Base-by-base conservation (phyloP, 2,113 vertebrate genomes). In the Alaudala cheleensis region DNA sequence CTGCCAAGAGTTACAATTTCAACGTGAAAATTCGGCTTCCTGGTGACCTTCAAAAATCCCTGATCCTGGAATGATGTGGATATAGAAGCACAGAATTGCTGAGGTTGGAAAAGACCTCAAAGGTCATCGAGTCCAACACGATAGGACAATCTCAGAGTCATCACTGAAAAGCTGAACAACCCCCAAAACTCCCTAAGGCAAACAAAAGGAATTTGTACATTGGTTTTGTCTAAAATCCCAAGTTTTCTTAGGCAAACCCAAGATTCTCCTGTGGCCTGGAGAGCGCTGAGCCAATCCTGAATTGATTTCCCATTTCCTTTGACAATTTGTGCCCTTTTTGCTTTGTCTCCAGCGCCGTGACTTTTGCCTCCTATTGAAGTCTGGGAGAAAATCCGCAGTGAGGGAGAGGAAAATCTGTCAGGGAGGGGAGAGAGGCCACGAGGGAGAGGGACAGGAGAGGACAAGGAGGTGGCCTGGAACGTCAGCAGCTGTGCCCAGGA, bases 341-440 rank as follows among this genome's bases (percentile, higher is more conserved):
- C 82, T 80, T 20, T 2, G 17, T 33, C 65, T 47, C 40, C 62
- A 29, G 40, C 3, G 0, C 77, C 0, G 1, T 3, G 23, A 34
- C 37, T 81, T 85, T 12, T 24, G 14, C 39, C 62, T 74, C 33
- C 9, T 7, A 1, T 1, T 4, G 0, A 2, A 64, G 5, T 7
- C 33, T 9, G 13, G 81, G 18, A 86, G 51, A 54, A 90, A 83
- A 91, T 23, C 83, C 0, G 21, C 94, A 86, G 88, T 1, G 14
- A 42, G 40, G 40, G 40, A 42, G 40, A 15, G 40, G 40, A 15
- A 42, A 42, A 45, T 24, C 39, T 10, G 74, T 31, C 67, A 77
- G 40, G 33, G 33, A 90, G 50, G 42, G 14, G 14, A 72, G 28
- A n/a, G 37, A 49, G 12, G 16, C 44, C n/a, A 44, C 1, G 9